Base-by-base conservation (phyloP, 2,113 vertebrate genomes). In the Ammodytes dubius region DNA sequence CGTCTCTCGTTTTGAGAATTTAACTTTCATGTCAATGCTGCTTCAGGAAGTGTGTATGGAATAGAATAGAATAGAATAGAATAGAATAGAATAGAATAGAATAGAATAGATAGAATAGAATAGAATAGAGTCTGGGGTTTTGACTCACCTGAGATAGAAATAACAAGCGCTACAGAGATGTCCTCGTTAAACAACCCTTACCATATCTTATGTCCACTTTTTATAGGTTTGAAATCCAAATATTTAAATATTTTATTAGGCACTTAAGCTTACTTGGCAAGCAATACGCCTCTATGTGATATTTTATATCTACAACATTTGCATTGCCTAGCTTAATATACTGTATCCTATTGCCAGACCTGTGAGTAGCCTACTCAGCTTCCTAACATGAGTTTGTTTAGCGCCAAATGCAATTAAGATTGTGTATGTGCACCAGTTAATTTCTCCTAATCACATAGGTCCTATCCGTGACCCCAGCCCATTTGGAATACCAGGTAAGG, bases 161-260 rank as follows among this genome's bases (percentile, higher is more conserved):
- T 27, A 27, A 27, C 27, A 27, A 27, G 27, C 35, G 50, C 52
- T 0, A 15, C 54, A 69, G 72, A 83, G 68, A 53, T 53, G 58
- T 39, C 46, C 70, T 70, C 64, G 42, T 27, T 19, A 58, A 15
- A 65, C 12, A 71, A 35, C 27, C 40, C 59, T 46, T 12, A 37
- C 13, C 58, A 75, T 64, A 64, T 54, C 45, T 72, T 53, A 35
- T 43, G 37, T 59, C 64, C 46, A 64, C 1, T 4, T 7, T 70
- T 59, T 4, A 61, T 2, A 54, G n/a, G 58, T 77, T 65, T 57
- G 4, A 77, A 65, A 35, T 73, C 7, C 47, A 74, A 79, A 80
- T 81, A 79, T 72, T 91, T 60, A n/a, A 37, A 39, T n/a, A 19
- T n/a, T 71, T 83, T 77, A 84, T 57, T 60, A 80, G 49, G 39